Evolutionary conservation across 1,140 invertebrate genomes (phyloP).

Genomic region (Drosophila nannoptera): DNA sequence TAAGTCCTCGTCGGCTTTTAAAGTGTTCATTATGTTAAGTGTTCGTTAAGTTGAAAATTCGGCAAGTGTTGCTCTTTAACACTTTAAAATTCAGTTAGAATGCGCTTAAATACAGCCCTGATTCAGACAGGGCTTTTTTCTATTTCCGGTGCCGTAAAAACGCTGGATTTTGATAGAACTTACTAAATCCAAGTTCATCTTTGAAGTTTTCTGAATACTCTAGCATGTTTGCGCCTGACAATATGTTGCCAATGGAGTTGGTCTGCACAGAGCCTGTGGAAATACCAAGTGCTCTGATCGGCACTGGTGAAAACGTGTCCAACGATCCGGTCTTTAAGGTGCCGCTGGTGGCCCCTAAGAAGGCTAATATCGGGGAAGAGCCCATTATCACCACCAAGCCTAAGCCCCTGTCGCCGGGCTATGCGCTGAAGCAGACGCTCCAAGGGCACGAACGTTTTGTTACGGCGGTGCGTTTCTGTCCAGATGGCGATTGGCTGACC

Average conservation of each 20-base stretch:
- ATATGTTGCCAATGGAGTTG: not conserved
- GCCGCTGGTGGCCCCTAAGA: conserved; percentile 12
- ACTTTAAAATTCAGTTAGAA: not conserved
- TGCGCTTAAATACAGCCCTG: not conserved
- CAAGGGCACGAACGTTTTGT: conserved; percentile 32
- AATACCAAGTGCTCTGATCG: not conserved
- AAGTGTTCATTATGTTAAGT: not conserved
- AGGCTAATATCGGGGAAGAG: not conserved
- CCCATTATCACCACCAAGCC: not conserved
- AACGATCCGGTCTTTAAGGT: conserved; percentile 29
- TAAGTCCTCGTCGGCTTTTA: no score
- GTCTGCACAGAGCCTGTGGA: not conserved
- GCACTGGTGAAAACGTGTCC: not conserved
- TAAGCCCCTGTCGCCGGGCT: conserved; percentile 24
- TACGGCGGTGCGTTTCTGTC: conserved; percentile 40
- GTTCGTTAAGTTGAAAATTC: not conserved
- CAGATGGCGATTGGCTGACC: conserved; percentile 31
- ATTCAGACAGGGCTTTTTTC: not conserved
- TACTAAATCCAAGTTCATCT: not conserved
- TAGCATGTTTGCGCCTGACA: not conserved
- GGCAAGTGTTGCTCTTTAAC: not conserved
- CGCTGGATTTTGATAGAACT: not conserved
- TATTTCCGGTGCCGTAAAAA: not conserved
- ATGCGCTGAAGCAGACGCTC: conserved; percentile 24
- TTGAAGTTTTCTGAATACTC: no score